phyloP scores from a whole-genome alignment of 2,113 vertebrate genomes.

The Corythaixoides concolor region DNA sequence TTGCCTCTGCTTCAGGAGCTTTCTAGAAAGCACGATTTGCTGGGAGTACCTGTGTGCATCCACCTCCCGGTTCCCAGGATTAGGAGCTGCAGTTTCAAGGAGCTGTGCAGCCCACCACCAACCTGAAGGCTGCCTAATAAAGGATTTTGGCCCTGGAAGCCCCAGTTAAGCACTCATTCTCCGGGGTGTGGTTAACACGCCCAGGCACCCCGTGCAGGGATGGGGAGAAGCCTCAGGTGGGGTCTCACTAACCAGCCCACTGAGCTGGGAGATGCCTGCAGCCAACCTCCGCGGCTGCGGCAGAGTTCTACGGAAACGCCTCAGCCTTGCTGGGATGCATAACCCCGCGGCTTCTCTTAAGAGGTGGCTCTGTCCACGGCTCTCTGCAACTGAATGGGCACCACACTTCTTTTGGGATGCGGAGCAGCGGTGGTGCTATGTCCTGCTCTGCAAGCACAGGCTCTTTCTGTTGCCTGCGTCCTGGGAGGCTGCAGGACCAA shows the following conservation, averaged over 20 bases:
- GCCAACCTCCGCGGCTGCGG: neutral
- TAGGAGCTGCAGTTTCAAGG: neutral
- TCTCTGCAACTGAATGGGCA: neutral
- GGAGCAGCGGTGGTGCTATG: accelerated
- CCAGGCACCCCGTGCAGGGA: neutral
- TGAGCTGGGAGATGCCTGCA: neutral
- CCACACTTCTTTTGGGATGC: neutral
- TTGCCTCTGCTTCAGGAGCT: neutral
- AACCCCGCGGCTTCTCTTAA: neutral
- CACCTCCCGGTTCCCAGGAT: neutral
- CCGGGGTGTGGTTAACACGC: neutral
- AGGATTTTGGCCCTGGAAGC: neutral
- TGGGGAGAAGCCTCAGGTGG: neutral
- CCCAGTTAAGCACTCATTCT: neutral
- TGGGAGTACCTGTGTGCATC: too few relatives aligned
- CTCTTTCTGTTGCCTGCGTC: neutral
- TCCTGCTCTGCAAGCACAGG: neutral
- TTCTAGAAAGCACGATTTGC: neutral
- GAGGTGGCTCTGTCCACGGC: neutral
- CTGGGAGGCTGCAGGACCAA: neutral
- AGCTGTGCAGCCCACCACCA: neutral
- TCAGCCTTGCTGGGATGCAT: neutral
- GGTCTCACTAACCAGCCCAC: neutral
- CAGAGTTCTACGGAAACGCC: neutral
- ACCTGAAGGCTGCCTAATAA: neutral